These are phyloP conservation scores for Regulus satrapa DNA, from an alignment of 2,113 vertebrate genomes.

Conservation along the genomic window DNA sequence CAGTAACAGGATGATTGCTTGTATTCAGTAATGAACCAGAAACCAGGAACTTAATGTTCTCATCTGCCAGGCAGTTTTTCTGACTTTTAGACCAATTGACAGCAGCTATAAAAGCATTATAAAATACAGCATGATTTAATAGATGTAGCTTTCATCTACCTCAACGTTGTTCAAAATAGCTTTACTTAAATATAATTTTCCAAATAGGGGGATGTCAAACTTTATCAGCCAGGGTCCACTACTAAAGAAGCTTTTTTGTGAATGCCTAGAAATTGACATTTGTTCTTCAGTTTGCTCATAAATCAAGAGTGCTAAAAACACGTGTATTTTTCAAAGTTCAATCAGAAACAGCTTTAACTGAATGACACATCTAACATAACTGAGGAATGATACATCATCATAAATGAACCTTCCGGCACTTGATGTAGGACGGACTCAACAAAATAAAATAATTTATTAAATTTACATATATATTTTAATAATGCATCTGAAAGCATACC, in stretches of 20 bases:
- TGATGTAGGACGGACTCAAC: neutral
- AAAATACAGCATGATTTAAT: neutral
- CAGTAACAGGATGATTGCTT: neutral
- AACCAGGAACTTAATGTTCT: conserved; percentile 15
- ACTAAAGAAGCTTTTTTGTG: neutral
- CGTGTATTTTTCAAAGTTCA: neutral
- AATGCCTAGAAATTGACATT: neutral
- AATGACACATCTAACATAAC: neutral
- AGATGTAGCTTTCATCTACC: neutral
- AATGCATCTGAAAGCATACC: neutral
- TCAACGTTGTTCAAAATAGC: neutral
- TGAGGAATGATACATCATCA: neutral
- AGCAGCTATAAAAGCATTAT: neutral
- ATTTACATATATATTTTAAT: neutral
- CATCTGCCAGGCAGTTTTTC: neutral
- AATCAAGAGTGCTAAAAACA: neutral
- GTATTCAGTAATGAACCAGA: neutral
- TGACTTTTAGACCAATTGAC: neutral
- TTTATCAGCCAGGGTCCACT: neutral
- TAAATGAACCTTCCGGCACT: neutral
- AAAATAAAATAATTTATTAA: neutral
- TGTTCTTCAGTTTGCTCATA: neutral
- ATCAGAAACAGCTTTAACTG: neutral
- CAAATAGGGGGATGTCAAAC: neutral
- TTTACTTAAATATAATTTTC: neutral